Conservation (phyloP, 2,888 invertebrate genomes). For the Phytoseiulus persimilis region DNA sequence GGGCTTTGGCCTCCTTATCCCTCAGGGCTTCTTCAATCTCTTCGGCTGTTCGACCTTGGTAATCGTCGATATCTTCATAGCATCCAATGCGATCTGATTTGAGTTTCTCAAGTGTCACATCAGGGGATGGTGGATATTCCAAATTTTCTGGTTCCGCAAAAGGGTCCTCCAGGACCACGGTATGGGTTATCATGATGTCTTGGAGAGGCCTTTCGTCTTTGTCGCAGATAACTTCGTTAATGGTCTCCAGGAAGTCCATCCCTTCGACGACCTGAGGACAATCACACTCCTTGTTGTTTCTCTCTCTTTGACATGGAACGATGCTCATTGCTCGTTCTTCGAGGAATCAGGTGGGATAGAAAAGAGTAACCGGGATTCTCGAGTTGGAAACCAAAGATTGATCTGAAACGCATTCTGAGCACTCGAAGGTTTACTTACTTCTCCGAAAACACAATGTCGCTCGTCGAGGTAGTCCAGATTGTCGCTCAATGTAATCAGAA, state of each 20-base stretch:
- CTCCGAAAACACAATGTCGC: conserved; percentile 87
- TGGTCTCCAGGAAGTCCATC: conserved; percentile 69
- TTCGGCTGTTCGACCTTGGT: conserved; percentile 69
- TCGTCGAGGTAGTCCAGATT: conserved; percentile 78
- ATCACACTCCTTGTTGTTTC: too few species aligned
- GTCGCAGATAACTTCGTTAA: conserved; percentile 92
- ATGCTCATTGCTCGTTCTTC: too few species aligned
- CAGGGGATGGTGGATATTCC: conserved; percentile 74
- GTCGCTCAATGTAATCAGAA: conserved; percentile 82
- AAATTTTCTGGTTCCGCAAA: conserved; percentile 77
- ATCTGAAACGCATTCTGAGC: not conserved
- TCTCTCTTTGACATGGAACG: too few species aligned
- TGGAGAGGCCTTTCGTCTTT: conserved; percentile 78
- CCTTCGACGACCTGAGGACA: conserved; percentile 67
- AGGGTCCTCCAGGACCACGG: conserved; percentile 89
- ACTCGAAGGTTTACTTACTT: conserved; percentile 49
- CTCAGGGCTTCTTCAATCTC: conserved; percentile 79
- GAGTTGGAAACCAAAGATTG: not conserved
- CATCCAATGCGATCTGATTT: conserved; percentile 77
- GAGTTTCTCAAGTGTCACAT: conserved; percentile 70
- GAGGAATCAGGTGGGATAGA: too few species aligned
- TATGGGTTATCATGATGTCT: conserved; percentile 86
- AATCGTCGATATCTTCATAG: conserved; percentile 85
- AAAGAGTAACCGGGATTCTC: too few species aligned
- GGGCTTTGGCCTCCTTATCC: conserved; percentile 84